phyloP scores from a whole-genome alignment of 2,113 vertebrate species.

The human region GRCh38 chr1:236454501-236455000 shows the following conservation, averaged over 20 bases:
- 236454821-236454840: background rate
- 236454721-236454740: fast-evolving
- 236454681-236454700: too few relatives aligned
- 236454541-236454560: background rate
- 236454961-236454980: too few relatives aligned
- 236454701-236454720: background rate
- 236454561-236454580: background rate
- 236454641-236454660: background rate
- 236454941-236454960: too few relatives aligned
- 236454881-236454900: background rate
- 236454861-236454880: background rate
- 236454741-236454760: background rate
- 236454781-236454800: background rate
- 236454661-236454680: background rate
- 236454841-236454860: background rate
- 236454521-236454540: background rate
- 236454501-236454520: background rate
- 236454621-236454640: background rate
- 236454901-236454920: background rate
- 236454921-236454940: too few relatives aligned
- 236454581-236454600: fast-evolving
- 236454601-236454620: background rate
- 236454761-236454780: background rate
- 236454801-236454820: background rate
- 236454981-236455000: too few relatives aligned